Base-by-base conservation (phyloP, 2,888 invertebrate genomes). In the Lepeophtheirus nordmannii region DNA sequence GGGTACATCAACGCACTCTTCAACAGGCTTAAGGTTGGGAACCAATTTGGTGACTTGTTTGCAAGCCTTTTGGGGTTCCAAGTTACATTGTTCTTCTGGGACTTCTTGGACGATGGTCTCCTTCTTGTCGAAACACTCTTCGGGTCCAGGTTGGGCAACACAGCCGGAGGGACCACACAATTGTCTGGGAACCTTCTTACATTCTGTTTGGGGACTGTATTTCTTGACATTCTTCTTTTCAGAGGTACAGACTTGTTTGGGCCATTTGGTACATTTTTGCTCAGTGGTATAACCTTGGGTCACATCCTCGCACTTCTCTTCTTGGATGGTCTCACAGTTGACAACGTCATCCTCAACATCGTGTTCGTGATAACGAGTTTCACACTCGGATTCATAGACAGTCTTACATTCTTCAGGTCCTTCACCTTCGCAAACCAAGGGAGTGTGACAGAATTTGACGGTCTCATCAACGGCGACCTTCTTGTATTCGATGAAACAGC, bases 251-350 rank as follows among this genome's bases (percentile, higher is more conserved):
- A 39, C 30, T 64, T 64, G 53, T 20, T 41, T 64, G 7, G 62
- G 64, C 64, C 64, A 64, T n/a, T 60, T 64, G 57, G 53, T 23
- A n/a, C 64, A 64, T 30, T 64, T 23, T 22, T 64, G 56, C 17
- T 23, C 30, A 1, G 64, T 64, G n/a, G 64, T 64, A 9, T 64
- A 64, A 23, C 64, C 64, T 17, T 30, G 22, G 57, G 56, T 56
- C 10, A 64, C 64, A 46, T 64, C 64, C 20, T 56, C 23, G 23
- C 64, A 64, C 23, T 64, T 64, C 23, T 46, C 30, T 56, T 56
- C 64, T 20, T 58, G 58, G 9, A 58, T 23, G 23, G 58, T 58
- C 22, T 20, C 23, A 23, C 58, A 58, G 22, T 58, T 23, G 23
- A 58, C 58, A 58, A 58, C 58, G 23, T 58, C 58, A 58, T 58